Percentiles rank a stretch among this genome's conserved stretches.
Conservation (phyloP, 92 coral and sea anemone genomes). For the Siderastrea radians region DNA sequence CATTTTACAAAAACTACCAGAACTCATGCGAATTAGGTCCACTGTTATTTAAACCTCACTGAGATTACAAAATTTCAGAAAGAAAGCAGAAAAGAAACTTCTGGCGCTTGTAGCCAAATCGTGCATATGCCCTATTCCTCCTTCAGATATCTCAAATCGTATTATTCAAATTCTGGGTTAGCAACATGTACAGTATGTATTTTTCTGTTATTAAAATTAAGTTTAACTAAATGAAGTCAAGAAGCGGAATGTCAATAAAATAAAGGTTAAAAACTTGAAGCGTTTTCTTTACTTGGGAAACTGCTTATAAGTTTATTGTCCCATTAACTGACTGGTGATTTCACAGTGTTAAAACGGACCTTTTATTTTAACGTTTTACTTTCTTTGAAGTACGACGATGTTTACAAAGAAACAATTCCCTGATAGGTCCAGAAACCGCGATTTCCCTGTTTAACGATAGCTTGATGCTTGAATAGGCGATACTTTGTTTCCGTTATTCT, state of each 20-base stretch:
- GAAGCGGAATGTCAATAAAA: constrained; percentile 29
- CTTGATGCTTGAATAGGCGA: background rate
- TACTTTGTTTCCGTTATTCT: too few relatives aligned
- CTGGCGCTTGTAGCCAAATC: too few relatives aligned
- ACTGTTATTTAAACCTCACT: too few relatives aligned
- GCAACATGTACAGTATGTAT: constrained; percentile 37
- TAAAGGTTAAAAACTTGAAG: background rate
- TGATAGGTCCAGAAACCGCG: background rate
- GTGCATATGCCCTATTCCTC: background rate
- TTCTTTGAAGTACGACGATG: background rate
- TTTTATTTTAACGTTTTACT: too few relatives aligned
- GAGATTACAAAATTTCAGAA: too few relatives aligned
- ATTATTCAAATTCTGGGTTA: constrained; percentile 17
- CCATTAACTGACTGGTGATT: too few relatives aligned
- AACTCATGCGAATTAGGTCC: too few relatives aligned
- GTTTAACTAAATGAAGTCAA: background rate
- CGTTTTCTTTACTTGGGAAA: background rate
- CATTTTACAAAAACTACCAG: too few relatives aligned
- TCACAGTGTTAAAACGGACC: too few relatives aligned
- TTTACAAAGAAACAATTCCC: background rate
- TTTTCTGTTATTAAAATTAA: constrained; percentile 35
- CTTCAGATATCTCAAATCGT: background rate
- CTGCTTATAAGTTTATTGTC: too few relatives aligned
- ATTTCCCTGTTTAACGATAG: background rate
- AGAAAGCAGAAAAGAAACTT: too few relatives aligned